Percentiles rank a stretch among this genome's conserved stretches.
These are phyloP conservation scores for Sander lucioperca DNA, from an alignment of 2,113 vertebrate genomes.

Conservation along the genomic window DNA sequence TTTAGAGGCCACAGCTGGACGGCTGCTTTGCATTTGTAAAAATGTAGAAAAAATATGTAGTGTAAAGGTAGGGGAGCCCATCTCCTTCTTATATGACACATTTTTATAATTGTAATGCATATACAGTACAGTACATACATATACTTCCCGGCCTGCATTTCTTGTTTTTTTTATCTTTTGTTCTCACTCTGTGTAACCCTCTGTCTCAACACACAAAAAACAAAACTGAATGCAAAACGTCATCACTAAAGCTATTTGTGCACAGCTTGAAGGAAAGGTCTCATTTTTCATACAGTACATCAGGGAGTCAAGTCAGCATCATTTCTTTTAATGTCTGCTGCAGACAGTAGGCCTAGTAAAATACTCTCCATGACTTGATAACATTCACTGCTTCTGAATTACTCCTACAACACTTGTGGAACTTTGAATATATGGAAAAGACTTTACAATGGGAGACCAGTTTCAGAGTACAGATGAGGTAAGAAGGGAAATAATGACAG, in stretches of 20 bases:
- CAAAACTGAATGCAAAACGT: background rate
- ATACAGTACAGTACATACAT: background rate
- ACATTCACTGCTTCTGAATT: constrained; percentile 38
- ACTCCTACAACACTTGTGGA: background rate
- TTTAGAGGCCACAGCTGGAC: background rate
- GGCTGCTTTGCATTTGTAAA: background rate
- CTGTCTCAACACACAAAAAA: background rate
- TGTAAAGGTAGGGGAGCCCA: background rate
- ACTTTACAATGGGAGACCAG: constrained; percentile 47
- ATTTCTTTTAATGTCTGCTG: background rate
- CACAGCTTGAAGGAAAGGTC: background rate
- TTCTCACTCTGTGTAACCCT: background rate
- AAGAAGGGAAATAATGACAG: constrained; percentile 46
- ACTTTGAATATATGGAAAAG: constrained; percentile 77
- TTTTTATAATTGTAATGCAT: too few species aligned
- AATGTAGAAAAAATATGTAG: background rate
- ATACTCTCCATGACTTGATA: constrained; percentile 44
- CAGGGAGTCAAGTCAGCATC: background rate
- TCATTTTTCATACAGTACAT: background rate
- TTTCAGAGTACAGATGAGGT: constrained; percentile 24
- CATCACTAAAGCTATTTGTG: background rate
- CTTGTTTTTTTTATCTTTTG: background rate
- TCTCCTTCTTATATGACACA: background rate
- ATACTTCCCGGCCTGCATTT: too few species aligned
- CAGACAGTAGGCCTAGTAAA: constrained; percentile 19